phyloP scores from a whole-genome alignment of 2,113 vertebrate species.

The Balaenoptera acutorostrata region DNA sequence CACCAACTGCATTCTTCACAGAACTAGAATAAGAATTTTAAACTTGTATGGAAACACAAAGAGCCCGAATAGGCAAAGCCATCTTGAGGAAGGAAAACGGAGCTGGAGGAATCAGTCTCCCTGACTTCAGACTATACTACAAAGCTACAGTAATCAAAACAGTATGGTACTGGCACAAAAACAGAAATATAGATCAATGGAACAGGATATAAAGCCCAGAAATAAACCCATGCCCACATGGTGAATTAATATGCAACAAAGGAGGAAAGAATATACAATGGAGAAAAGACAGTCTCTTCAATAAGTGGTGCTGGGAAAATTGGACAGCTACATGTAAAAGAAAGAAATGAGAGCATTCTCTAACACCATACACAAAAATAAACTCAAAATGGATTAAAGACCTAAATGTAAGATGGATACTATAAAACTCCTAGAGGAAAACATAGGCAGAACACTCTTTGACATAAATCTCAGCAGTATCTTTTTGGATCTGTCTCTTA shows the following conservation, averaged over 20 bases:
- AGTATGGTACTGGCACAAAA: not conserved
- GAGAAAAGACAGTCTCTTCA: not conserved
- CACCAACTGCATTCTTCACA: not conserved
- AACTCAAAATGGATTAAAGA: not conserved
- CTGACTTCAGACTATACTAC: not conserved
- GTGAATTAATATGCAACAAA: not conserved
- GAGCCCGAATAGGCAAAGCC: not conserved
- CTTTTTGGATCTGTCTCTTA: not conserved
- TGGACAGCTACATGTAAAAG: not conserved
- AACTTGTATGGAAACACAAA: not conserved
- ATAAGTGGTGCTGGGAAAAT: not conserved
- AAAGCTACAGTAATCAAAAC: not conserved
- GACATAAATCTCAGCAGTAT: not conserved
- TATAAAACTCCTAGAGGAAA: not conserved
- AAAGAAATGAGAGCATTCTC: not conserved
- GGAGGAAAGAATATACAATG: not conserved
- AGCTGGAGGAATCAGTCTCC: not conserved
- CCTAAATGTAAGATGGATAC: not conserved
- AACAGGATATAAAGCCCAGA: not conserved
- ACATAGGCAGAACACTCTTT: not conserved
- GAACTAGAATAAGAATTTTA: not conserved
- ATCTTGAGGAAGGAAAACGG: not conserved
- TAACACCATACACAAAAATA: not conserved
- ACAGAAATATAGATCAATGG: not conserved
- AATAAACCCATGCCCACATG: not conserved